These are phyloP conservation scores for Parambassis ranga DNA, from an alignment of 2,797 vertebrate genomes.

Conservation along the genomic window DNA sequence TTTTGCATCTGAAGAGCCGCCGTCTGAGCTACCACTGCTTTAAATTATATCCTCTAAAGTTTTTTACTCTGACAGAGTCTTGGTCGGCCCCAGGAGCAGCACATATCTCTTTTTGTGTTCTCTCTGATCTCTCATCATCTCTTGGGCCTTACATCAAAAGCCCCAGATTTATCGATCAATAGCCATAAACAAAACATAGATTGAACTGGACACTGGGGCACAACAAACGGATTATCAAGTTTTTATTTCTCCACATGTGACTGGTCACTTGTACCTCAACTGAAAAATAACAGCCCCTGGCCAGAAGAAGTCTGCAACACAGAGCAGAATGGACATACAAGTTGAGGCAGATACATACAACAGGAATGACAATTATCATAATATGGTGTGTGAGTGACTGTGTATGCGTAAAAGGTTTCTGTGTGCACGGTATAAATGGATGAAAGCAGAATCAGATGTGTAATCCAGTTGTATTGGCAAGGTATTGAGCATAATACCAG, in stretches of 20 bases:
- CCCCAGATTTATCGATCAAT: conserved; percentile 72
- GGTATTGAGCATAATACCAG: conserved; percentile 53
- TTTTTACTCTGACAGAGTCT: conserved; percentile 22
- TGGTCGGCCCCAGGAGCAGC: conserved; percentile 26
- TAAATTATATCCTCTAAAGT: conserved; percentile 35
- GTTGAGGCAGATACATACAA: conserved; percentile 2
- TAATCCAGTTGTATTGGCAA: conserved; percentile 65
- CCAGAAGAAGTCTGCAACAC: background rate
- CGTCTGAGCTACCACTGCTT: background rate
- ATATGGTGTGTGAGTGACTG: conserved; percentile 3
- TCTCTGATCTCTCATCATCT: conserved; percentile 68
- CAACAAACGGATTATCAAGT: conserved; percentile 44
- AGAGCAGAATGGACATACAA: conserved; percentile 23
- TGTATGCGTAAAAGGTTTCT: conserved; percentile 9
- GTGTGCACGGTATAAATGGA: conserved; percentile 39
- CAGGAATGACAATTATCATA: conserved; percentile 25
- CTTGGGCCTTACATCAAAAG: conserved; percentile 61
- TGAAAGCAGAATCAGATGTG: conserved; percentile 50
- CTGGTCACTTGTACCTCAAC: conserved; percentile 7
- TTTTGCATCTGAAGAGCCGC: background rate
- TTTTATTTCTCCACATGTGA: conserved; percentile 16
- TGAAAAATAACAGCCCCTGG: conserved; percentile 13
- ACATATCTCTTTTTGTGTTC: conserved; percentile 58
- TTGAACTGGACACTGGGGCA: conserved; percentile 61
- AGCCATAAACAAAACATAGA: conserved; percentile 72